phyloP scores from a whole-genome alignment of 1,140 invertebrate genomes.

The Cardiocondyla obscurior region DNA sequence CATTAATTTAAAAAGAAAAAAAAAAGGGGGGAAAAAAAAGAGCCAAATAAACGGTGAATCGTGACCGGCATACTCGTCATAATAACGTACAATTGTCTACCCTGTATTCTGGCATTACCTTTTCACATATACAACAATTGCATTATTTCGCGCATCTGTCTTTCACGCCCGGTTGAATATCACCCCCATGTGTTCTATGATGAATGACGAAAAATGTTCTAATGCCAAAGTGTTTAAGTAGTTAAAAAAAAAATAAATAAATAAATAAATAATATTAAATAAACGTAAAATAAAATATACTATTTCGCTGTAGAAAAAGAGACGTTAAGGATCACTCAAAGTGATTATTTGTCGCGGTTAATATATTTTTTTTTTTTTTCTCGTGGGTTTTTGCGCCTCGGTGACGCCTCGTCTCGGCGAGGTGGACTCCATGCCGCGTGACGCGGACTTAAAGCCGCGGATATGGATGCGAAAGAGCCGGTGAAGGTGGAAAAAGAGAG shows the following conservation, averaged over 20 bases:
- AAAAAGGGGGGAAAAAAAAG: too few relatives aligned
- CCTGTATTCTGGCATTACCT: background rate
- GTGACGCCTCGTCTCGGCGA: background rate
- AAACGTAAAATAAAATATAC: background rate
- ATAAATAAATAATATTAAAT: too few relatives aligned
- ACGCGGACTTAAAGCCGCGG: conserved; percentile 43
- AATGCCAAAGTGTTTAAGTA: too few relatives aligned
- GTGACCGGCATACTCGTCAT: background rate
- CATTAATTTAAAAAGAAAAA: conserved; percentile 22
- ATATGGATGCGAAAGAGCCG: conserved; percentile 41
- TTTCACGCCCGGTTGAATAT: background rate
- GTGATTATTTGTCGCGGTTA: background rate
- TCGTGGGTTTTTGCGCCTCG: background rate
- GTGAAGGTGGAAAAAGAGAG: background rate
- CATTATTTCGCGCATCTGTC: conserved; percentile 12
- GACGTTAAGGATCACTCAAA: background rate
- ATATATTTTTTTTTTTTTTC: conserved; percentile 2
- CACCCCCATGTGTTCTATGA: background rate
- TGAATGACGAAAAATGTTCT: too few relatives aligned
- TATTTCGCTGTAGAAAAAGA: background rate
- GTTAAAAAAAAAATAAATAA: too few relatives aligned
- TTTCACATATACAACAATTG: conserved; percentile 28
- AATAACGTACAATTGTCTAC: conserved; percentile 11
- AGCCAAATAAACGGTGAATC: background rate
- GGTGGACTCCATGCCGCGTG: conserved; percentile 46